Conservation (phyloP, 2,113 vertebrate species). For the Falco punctatus region DNA sequence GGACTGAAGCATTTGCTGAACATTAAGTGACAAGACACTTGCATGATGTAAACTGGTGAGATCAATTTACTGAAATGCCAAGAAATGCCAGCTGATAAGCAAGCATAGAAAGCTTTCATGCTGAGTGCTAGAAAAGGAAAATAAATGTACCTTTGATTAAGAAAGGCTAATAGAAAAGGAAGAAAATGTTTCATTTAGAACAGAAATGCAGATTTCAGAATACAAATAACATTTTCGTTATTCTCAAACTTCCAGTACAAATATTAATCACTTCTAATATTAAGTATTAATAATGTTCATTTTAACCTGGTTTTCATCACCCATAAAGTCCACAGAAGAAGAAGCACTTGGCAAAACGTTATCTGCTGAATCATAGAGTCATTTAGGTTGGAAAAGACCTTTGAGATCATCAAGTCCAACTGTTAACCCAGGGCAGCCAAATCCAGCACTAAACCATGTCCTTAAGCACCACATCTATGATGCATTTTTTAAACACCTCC, state of each 20-base stretch:
- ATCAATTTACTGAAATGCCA: conserved; percentile 15
- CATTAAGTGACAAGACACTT: background rate
- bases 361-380: background rate
- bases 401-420: too few species aligned
- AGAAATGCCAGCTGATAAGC: background rate
- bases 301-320: background rate
- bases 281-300: background rate
- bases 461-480: too few species aligned
- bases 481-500: too few species aligned
- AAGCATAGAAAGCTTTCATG: background rate
- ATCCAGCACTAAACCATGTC: too few species aligned
- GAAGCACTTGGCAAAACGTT: background rate
- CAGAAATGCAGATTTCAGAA: background rate
- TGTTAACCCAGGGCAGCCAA: too few species aligned
- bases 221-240: background rate
- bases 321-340: background rate
- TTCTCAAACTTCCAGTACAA: background rate
- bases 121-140: background rate
- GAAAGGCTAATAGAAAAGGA: background rate
- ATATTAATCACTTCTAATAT: background rate
- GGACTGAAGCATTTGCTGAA: background rate
- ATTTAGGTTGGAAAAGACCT: too few species aligned
- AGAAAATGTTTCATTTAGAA: background rate
- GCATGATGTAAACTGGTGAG: background rate
- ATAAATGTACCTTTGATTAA: background rate